Evolutionary conservation across 1,140 invertebrate species (phyloP), one percentile per base, ranked within the genome.

Genomic region (Drosophila nebulosa): DNA sequence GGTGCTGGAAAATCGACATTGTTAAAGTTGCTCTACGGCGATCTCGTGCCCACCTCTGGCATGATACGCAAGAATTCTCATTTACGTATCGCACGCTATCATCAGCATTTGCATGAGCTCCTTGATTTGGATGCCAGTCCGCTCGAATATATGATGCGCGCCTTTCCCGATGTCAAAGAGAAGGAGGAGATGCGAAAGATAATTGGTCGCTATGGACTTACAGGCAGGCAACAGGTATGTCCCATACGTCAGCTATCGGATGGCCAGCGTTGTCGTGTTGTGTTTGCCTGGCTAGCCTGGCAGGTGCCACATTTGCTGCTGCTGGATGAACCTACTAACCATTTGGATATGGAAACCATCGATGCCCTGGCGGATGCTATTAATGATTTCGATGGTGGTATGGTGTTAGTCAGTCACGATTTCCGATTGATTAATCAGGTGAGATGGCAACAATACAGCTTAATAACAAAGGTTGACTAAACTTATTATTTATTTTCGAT

Each of bases 111-210:
- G 62, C 98, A 99, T 83, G 99, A 99, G 92, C 93, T 99, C 21
- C 92, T 99, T 1, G 98, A 99, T 91, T 91, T 99, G 74, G 97
- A 99, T 89, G 92, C 98, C 59, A 98, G 97, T 16, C 98, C 99
- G 5, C 92, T 99, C 9, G 98, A 99, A 70, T 99, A 99, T 90
- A 99, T 99, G 99, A 96, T 99, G 96, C 96, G 96, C 85, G 94
- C 95, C 71, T 99, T 99, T 91, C 98, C 99, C 0, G 97, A 99
- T 18, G 96, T 99, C 1, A 99, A 99, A 84, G 99, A 99, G 92
- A 95, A 96, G 30, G 99, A 99, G 93, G 98, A 99, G 91, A 99
- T 99, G 98, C 93, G 99, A 57, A 99, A 99, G 92, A 99, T 99
- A 72, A 98, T 99, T 88, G 99, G 99, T 2, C 94, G 98, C 66